Percentiles rank a stretch among this genome's conserved stretches.
These are phyloP conservation scores for Coranthus polyacanthus DNA, from an alignment of 2,797 vertebrate genomes.

Conservation along the genomic window DNA sequence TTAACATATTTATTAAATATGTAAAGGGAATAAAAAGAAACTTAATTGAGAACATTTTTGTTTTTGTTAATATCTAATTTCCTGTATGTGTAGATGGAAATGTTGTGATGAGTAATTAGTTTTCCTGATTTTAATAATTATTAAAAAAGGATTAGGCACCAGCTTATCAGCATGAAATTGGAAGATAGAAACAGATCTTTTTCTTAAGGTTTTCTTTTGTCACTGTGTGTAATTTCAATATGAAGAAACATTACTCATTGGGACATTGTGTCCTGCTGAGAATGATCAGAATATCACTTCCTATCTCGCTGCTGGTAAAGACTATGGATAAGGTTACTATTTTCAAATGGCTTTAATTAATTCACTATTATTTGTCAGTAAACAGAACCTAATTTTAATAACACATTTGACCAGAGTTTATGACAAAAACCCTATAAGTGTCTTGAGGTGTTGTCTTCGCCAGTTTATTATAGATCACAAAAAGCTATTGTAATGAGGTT, in stretches of 20 bases:
- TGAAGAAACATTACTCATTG: slow-evolving; percentile 22
- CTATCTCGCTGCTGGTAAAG: slow-evolving; percentile 31
- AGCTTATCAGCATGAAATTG: slow-evolving; percentile 46
- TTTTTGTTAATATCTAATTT: slow-evolving; percentile 25
- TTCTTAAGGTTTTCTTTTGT: slow-evolving; percentile 42
- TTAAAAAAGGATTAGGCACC: slow-evolving; percentile 48
- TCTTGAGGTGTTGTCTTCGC: too few relatives aligned
- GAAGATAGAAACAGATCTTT: slow-evolving; percentile 35
- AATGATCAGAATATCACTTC: slow-evolving; percentile 47
- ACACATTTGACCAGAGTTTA: background rate
- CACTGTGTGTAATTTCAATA: slow-evolving; percentile 23
- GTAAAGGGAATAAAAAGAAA: background rate
- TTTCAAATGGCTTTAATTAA: slow-evolving; percentile 26
- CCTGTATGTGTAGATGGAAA: slow-evolving; percentile 3
- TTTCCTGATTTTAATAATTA: slow-evolving; percentile 21
- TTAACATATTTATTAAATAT: too few relatives aligned
- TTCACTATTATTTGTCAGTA: slow-evolving; percentile 10
- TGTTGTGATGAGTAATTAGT: slow-evolving; percentile 15
- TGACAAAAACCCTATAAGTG: background rate
- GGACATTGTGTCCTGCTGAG: slow-evolving; percentile 50
- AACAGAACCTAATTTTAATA: slow-evolving; percentile 5
- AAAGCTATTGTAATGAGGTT: background rate
- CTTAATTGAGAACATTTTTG: background rate
- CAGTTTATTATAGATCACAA: too few relatives aligned
- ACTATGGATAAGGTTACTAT: slow-evolving; percentile 48